A percentile compares a stretch with the other conserved stretches of the same genome.
These are phyloP conservation scores for Dendroctonus valens DNA, from an alignment of 1,140 invertebrate species.

Conservation along the genomic window DNA sequence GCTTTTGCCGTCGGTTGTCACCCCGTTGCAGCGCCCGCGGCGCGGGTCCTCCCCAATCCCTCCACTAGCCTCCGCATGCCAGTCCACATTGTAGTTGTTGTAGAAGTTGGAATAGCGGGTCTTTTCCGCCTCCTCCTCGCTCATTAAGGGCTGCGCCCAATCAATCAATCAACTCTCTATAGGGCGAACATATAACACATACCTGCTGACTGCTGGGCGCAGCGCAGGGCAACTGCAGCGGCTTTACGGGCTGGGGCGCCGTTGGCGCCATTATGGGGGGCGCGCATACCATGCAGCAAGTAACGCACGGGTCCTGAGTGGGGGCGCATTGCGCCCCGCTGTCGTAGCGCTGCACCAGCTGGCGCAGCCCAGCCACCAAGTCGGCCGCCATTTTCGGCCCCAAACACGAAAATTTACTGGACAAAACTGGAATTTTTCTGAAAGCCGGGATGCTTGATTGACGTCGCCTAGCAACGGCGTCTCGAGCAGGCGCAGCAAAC, in stretches of 20 bases:
- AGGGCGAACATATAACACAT: neutral
- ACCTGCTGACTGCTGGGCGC: constrained; percentile 3
- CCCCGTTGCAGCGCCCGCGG: constrained; percentile 23
- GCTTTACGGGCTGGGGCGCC: constrained; percentile 34
- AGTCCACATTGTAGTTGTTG: constrained; percentile 45
- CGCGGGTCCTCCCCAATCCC: constrained; percentile 12
- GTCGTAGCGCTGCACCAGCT: constrained; percentile 35
- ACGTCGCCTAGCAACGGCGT: neutral
- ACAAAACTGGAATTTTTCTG: neutral
- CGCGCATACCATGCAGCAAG: constrained; percentile 35
- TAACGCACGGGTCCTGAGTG: constrained; percentile 28
- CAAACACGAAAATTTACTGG: constrained; percentile 23
- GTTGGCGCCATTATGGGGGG: constrained; percentile 38
- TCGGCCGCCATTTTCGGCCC: constrained; percentile 25
- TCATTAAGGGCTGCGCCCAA: neutral
- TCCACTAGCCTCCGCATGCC: constrained; percentile 33
- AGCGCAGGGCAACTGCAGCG: constrained; percentile 33
- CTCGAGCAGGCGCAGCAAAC: neutral
- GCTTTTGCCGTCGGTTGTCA: constrained; percentile 40
- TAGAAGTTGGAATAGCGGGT: constrained; percentile 44
- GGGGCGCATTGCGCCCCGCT: constrained; percentile 33
- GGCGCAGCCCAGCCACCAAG: constrained; percentile 34
- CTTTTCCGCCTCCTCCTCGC: constrained; percentile 31
- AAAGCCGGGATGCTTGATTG: neutral
- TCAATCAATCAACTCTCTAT: too few relatives aligned